Percentiles rank a stretch among this genome's conserved stretches.
Conservation (phyloP, 2,797 vertebrate genomes). For the Merluccius polli region DNA sequence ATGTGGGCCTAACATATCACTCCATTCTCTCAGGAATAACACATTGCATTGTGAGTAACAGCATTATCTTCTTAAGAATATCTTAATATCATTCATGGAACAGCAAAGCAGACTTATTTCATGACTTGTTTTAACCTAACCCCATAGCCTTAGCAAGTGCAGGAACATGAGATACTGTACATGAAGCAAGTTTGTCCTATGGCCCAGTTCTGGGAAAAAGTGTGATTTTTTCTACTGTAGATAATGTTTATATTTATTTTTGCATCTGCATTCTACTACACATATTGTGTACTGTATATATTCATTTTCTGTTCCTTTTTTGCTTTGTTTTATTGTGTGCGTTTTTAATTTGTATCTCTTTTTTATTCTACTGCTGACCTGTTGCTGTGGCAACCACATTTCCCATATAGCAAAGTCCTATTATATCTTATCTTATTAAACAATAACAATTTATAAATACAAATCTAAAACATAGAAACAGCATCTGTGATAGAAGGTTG, state of each 20-base stretch:
- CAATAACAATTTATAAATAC: background rate
- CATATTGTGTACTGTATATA: no score
- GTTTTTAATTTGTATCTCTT: background rate
- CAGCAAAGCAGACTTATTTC: background rate
- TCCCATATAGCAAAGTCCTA: background rate
- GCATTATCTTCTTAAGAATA: background rate
- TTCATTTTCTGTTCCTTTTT: no score
- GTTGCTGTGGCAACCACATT: background rate
- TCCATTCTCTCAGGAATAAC: no score
- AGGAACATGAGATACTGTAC: no score
- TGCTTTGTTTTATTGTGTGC: background rate
- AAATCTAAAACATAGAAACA: background rate
- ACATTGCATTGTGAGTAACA: no score
- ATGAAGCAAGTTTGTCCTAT: no score
- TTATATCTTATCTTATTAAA: background rate
- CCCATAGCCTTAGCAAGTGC: background rate
- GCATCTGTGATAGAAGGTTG: no score
- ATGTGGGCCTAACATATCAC: no score
- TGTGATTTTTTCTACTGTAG: background rate
- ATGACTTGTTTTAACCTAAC: background rate
- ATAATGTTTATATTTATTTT: background rate
- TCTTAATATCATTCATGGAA: background rate
- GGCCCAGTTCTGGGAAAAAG: no score
- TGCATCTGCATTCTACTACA: no score
- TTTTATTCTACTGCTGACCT: background rate